Evolutionary conservation across 2,113 vertebrate species (phyloP).

Genomic region (Gadus chalcogrammus): DNA sequence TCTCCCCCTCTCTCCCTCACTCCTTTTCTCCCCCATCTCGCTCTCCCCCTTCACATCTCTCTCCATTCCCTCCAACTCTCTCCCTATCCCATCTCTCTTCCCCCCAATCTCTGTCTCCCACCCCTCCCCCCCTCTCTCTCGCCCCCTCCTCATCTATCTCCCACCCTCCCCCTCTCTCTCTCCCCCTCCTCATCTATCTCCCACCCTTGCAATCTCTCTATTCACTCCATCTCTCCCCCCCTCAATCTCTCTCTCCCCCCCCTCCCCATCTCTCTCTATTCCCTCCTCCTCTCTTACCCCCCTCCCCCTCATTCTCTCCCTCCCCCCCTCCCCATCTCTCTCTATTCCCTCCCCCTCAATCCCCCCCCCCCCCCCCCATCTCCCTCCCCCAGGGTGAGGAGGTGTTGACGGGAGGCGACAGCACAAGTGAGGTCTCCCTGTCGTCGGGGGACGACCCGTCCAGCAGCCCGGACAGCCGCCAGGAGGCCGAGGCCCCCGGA

Average conservation of each 20-base stretch:
- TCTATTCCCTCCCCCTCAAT: constrained; percentile 42
- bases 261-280: background rate
- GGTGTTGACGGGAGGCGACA: too few relatives aligned
- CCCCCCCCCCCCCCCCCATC: background rate
- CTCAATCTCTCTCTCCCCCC: background rate
- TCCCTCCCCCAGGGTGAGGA: background rate
- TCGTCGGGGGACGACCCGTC: too few relatives aligned
- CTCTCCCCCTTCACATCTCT: background rate
- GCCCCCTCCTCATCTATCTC: constrained; percentile 1
- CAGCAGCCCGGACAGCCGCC: constrained; percentile 7
- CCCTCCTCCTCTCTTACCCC: background rate
- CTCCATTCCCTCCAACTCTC: too few relatives aligned
- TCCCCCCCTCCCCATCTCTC: constrained; percentile 20
- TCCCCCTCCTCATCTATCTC: constrained; percentile 2
- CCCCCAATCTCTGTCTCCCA: too few relatives aligned
- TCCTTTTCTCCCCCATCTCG: constrained; percentile 8
- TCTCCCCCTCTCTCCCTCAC: constrained; percentile 24
- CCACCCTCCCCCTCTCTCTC: too few relatives aligned
- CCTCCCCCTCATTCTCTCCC: background rate
- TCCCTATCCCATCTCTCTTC: too few relatives aligned
- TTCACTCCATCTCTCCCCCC: too few relatives aligned
- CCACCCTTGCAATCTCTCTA: too few relatives aligned
- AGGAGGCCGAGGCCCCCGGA: background rate
- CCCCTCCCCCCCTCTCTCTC: too few relatives aligned
- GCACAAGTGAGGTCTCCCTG: too few relatives aligned